phyloP scores from a whole-genome alignment of 2,113 vertebrate genomes.

The Aphyosemion australe region DNA sequence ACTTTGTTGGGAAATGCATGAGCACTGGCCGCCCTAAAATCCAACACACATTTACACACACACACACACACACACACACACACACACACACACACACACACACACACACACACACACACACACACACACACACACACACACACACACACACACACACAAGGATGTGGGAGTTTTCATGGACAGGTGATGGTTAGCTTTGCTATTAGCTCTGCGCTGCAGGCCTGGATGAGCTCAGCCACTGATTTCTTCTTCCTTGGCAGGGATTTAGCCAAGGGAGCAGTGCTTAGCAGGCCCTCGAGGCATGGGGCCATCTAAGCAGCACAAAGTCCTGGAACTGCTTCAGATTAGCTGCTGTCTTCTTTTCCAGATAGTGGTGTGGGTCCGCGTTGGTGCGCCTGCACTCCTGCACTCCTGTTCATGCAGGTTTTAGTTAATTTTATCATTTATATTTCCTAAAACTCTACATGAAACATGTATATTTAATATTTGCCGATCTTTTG shows the following conservation, averaged over 20 bases:
- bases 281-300: slow-evolving; percentile 80
- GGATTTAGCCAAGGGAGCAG: slow-evolving; percentile 75
- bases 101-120: slow-evolving; percentile 12
- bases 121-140: slow-evolving; percentile 9
- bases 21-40: slow-evolving; percentile 40
- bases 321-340: slow-evolving; percentile 75
- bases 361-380: slow-evolving; percentile 46
- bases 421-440: slow-evolving; percentile 29
- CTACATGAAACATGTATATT: too few relatives aligned
- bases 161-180: slow-evolving; percentile 55
- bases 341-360: slow-evolving; percentile 77
- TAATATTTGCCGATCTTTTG: too few relatives aligned
- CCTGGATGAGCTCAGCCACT: slow-evolving; percentile 80
- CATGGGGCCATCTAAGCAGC: slow-evolving; percentile 78
- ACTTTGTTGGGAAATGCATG: slow-evolving; percentile 62
- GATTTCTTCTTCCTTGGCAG: slow-evolving; percentile 67
- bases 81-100: slow-evolving; percentile 29
- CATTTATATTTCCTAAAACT: not conserved
- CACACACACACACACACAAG: slow-evolving; percentile 23
- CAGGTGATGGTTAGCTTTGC: slow-evolving; percentile 72
- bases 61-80: slow-evolving; percentile 16
- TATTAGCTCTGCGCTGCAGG: slow-evolving; percentile 82
- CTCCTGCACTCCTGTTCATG: slow-evolving; percentile 11
- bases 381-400: slow-evolving; percentile 7
- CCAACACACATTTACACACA: slow-evolving; percentile 12